phyloP scores from a whole-genome alignment of 2,113 vertebrate genomes.

The Centrocercus urophasianus region DNA sequence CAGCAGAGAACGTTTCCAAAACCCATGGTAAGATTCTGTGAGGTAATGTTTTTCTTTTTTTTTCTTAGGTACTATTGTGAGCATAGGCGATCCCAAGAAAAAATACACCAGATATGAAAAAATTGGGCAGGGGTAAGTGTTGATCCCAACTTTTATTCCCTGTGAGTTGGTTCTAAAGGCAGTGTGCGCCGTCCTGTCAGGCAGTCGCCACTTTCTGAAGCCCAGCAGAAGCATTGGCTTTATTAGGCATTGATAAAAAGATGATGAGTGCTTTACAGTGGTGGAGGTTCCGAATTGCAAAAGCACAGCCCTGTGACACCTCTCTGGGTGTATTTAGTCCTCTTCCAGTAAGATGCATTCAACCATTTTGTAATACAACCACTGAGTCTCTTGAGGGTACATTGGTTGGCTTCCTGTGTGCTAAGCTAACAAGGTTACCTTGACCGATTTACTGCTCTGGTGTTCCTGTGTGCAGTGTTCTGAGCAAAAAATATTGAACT shows the following conservation, averaged over 20 bases:
- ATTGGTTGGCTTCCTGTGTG: background rate
- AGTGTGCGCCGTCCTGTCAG: background rate
- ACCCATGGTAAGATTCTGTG: background rate
- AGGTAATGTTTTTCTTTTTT: background rate
- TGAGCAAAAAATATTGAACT: background rate
- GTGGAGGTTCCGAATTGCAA: background rate
- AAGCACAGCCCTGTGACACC: background rate
- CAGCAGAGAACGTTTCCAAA: background rate
- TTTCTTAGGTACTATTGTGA: slow-evolving; percentile 82
- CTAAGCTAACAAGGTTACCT: background rate
- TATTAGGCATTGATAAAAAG: background rate
- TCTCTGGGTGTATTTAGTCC: background rate
- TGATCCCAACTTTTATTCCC: background rate
- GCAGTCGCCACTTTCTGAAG: background rate
- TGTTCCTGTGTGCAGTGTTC: background rate
- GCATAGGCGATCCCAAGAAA: slow-evolving; percentile 88
- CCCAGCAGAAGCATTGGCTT: background rate
- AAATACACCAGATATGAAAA: slow-evolving; percentile 88
- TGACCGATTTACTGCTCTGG: background rate
- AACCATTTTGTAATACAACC: background rate
- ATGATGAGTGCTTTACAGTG: background rate
- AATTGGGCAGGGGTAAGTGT: slow-evolving; percentile 85
- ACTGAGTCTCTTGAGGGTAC: background rate
- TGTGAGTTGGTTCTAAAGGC: background rate
- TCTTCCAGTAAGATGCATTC: background rate